Evolutionary conservation across 2,888 invertebrate species (phyloP).

Genomic region (Taphrorychus bicolor): DNA sequence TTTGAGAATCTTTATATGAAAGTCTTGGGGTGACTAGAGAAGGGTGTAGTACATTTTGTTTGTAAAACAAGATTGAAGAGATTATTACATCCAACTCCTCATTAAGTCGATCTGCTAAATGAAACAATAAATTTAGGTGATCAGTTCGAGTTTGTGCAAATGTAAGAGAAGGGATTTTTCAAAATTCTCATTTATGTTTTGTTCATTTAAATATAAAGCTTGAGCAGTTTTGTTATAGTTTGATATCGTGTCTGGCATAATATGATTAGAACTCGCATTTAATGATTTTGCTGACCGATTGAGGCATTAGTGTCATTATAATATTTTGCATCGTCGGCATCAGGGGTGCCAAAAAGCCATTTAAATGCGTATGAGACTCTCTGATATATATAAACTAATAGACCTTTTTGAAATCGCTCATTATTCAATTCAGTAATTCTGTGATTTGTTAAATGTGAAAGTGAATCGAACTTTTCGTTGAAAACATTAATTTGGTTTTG

Average conservation of each 20-base stretch:
- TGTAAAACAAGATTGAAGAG: conserved; percentile 40
- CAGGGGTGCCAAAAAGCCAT: background rate
- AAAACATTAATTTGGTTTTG: too few species aligned
- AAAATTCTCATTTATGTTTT: conserved; percentile 37
- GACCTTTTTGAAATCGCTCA: background rate
- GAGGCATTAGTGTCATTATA: conserved; percentile 29
- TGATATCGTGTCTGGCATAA: conserved; percentile 42
- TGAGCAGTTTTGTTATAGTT: conserved; percentile 41
- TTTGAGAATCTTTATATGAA: conserved; percentile 9
- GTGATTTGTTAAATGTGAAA: too few species aligned
- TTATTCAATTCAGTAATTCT: too few species aligned
- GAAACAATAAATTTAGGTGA: conserved; percentile 38
- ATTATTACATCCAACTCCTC: conserved; percentile 36
- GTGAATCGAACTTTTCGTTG: too few species aligned
- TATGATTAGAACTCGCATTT: conserved; percentile 37
- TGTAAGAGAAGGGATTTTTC: conserved; percentile 11
- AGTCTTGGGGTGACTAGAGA: conserved; percentile 26
- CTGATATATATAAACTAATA: too few species aligned
- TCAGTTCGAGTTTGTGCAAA: conserved; percentile 29
- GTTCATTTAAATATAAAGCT: conserved; percentile 39
- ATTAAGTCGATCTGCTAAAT: conserved; percentile 34
- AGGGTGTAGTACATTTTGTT: conserved; percentile 42
- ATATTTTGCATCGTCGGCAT: conserved; percentile 32
- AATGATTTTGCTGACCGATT: too few species aligned
- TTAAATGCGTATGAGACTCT: background rate